Evolutionary conservation across 2,888 invertebrate genomes (phyloP).

Genomic region (Diplolepis rosae): DNA sequence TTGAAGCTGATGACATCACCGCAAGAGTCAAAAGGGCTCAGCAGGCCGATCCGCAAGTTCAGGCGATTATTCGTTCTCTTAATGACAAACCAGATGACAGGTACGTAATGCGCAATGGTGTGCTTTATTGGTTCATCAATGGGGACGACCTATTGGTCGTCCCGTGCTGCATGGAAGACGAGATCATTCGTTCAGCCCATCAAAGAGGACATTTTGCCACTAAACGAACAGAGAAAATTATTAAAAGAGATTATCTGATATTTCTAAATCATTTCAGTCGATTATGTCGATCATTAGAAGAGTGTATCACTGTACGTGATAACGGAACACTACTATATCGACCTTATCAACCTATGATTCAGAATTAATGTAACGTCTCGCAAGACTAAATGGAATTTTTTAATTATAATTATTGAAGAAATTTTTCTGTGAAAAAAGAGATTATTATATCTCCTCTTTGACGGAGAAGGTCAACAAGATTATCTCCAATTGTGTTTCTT

Average conservation of each 20-base stretch:
- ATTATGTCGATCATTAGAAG: too few relatives aligned
- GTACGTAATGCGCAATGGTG: background rate
- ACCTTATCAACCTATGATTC: too few relatives aligned
- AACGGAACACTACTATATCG: too few relatives aligned
- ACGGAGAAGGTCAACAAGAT: constrained; percentile 16
- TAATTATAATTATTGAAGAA: too few relatives aligned
- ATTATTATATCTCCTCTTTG: constrained; percentile 31
- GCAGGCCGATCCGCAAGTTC: background rate
- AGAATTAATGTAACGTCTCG: too few relatives aligned
- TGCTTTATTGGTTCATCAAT: constrained; percentile 11
- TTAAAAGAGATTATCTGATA: too few relatives aligned
- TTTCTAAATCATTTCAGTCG: too few relatives aligned
- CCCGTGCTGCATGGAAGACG: constrained; percentile 18
- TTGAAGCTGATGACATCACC: background rate
- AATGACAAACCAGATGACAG: background rate
- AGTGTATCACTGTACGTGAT: too few relatives aligned
- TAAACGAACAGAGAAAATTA: constrained; percentile 11
- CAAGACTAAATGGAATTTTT: too few relatives aligned
- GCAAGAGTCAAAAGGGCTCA: constrained; percentile 9
- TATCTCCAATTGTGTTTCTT: constrained; percentile 42
- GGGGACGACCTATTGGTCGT: constrained; percentile 28
- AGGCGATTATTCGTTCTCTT: background rate
- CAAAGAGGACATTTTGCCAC: constrained; percentile 31
- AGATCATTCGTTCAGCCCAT: constrained; percentile 29
- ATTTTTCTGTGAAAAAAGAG: too few relatives aligned